A percentile compares a stretch with the other conserved stretches of the same genome.
These are phyloP conservation scores for Hesperophylax magnus DNA, from an alignment of 1,140 invertebrate genomes.

Conservation along the genomic window DNA sequence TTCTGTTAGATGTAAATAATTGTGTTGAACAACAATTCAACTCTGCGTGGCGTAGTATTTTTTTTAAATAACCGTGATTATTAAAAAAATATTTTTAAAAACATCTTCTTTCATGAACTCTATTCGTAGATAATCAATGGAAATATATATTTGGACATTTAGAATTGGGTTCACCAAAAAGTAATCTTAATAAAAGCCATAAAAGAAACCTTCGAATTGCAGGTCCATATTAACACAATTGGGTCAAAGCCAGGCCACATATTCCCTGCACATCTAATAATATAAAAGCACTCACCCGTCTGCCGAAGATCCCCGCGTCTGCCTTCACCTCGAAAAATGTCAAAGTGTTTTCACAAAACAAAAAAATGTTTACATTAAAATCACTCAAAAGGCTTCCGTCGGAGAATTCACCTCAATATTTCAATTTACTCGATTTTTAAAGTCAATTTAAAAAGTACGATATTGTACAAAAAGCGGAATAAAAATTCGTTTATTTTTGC, in stretches of 20 bases:
- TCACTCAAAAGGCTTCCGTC: background rate
- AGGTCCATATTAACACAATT: background rate
- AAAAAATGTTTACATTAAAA: background rate
- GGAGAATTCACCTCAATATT: background rate
- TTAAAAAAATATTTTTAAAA: too few relatives aligned
- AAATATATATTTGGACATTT: too few relatives aligned
- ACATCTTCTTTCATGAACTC: too few relatives aligned
- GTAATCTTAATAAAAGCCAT: too few relatives aligned
- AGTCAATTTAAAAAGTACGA: background rate
- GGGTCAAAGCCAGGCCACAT: background rate
- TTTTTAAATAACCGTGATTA: too few relatives aligned
- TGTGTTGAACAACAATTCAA: too few relatives aligned
- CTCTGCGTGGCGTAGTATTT: too few relatives aligned
- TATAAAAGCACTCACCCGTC: conserved; percentile 2
- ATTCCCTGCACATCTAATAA: background rate
- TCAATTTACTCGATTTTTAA: background rate
- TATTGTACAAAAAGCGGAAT: background rate
- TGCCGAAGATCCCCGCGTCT: background rate
- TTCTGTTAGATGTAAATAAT: too few relatives aligned
- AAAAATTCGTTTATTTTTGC: background rate
- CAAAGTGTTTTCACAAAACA: conserved; percentile 21
- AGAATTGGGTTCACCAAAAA: too few relatives aligned
- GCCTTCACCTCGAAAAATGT: conserved; percentile 6
- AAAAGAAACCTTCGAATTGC: too few relatives aligned
- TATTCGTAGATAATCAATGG: too few relatives aligned